Conservation (phyloP, 2,888 invertebrate genomes). For the Mesorhabditis sp. region DNA sequence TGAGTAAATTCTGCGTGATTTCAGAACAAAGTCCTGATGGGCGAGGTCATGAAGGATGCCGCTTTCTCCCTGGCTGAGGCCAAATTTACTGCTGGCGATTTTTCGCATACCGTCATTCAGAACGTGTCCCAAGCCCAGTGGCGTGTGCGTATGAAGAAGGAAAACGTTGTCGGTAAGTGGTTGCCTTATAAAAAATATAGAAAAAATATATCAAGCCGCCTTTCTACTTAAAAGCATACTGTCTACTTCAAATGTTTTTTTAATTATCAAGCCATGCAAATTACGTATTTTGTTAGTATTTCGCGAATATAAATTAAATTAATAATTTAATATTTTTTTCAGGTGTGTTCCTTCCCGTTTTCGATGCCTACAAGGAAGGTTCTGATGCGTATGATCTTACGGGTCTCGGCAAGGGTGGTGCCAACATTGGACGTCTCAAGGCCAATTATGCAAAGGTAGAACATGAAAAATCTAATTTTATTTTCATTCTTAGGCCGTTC, state of each 20-base stretch:
- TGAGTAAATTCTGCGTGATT: slow-evolving; percentile 15
- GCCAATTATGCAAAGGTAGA: slow-evolving; percentile 78
- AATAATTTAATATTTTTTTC: slow-evolving; percentile 4
- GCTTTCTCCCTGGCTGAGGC: slow-evolving; percentile 97
- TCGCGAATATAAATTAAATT: slow-evolving; percentile 7
- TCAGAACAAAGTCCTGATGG: slow-evolving; percentile 92
- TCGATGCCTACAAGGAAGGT: slow-evolving; percentile 90
- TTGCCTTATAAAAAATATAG: not conserved
- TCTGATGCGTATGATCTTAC: slow-evolving; percentile 91
- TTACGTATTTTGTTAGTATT: slow-evolving; percentile 10
- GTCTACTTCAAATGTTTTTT: not conserved
- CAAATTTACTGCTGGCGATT: slow-evolving; percentile 95
- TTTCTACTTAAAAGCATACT: not conserved
- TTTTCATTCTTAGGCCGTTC: slow-evolving; percentile 71
- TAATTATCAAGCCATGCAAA: not conserved
- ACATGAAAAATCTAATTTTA: not conserved
- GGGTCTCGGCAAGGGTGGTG: slow-evolving; percentile 92
- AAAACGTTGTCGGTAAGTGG: slow-evolving; percentile 85
- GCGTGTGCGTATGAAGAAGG: slow-evolving; percentile 77
- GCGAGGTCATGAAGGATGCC: slow-evolving; percentile 98
- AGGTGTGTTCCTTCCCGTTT: slow-evolving; percentile 93
- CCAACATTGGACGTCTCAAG: slow-evolving; percentile 91
- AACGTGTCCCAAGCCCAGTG: slow-evolving; percentile 97
- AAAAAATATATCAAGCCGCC: no score
- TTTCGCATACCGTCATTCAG: slow-evolving; percentile 94